Percentiles rank a stretch among this genome's conserved stretches.
These are phyloP conservation scores for Perizoma flavofasciatum DNA, from an alignment of 2,888 invertebrate genomes.

Conservation along the genomic window DNA sequence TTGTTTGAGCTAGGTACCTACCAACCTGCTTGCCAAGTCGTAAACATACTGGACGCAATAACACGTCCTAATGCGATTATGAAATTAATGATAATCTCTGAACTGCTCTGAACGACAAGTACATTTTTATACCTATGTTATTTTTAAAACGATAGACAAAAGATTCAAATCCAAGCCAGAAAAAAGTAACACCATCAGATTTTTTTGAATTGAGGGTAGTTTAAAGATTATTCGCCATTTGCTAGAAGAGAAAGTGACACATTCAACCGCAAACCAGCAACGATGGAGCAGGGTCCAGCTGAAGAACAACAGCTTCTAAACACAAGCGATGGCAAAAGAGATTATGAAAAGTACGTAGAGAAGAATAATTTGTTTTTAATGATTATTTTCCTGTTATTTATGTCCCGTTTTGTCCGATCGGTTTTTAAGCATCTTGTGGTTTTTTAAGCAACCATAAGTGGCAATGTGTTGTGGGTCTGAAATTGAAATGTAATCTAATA, in stretches of 20 bases:
- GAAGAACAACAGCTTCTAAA: conserved; percentile 26
- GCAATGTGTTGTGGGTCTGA: too few species aligned
- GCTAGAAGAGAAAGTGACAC: conserved; percentile 2
- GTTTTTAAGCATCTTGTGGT: neutral
- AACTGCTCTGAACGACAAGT: too few species aligned
- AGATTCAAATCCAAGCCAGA: neutral
- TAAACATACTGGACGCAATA: too few species aligned
- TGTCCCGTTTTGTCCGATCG: neutral
- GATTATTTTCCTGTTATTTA: conserved; percentile 18
- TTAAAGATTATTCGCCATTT: neutral
- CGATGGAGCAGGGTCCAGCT: conserved; percentile 34
- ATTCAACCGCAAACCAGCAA: conserved; percentile 34
- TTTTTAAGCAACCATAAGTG: neutral
- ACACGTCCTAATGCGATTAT: too few species aligned
- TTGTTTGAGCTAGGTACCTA: too few species aligned
- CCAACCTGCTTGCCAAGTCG: too few species aligned
- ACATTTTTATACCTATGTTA: too few species aligned
- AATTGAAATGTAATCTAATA: too few species aligned
- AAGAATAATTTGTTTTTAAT: conserved; percentile 9
- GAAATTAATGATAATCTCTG: neutral
- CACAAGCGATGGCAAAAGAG: conserved; percentile 23
- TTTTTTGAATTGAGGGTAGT: conserved; percentile 7
- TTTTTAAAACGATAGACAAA: conserved; percentile 23
- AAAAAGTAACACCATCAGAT: neutral
- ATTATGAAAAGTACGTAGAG: conserved; percentile 35